Conservation (phyloP, 2,888 invertebrate species). For the Bombyx huttoni region DNA sequence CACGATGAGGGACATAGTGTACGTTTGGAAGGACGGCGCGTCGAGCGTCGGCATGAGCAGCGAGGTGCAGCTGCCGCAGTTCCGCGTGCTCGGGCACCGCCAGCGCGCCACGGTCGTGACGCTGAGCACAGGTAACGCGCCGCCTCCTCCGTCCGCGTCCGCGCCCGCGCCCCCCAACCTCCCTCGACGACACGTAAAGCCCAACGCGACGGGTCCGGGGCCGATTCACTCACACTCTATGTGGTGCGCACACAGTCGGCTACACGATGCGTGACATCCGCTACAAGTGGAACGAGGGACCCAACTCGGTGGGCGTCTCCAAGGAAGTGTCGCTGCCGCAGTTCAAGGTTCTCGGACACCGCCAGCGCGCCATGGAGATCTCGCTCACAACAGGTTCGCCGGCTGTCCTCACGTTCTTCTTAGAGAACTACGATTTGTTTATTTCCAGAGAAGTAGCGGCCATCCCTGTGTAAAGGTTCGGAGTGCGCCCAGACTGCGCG, state of each 20-base stretch:
- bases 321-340: slow-evolving; percentile 94
- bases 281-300: slow-evolving; percentile 94
- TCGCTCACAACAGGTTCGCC: slow-evolving; percentile 90
- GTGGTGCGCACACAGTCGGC: slow-evolving; percentile 79
- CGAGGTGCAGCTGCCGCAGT: slow-evolving; percentile 94
- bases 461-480: background rate
- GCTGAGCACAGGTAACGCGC: slow-evolving; percentile 87
- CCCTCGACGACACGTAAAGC: slow-evolving; percentile 16
- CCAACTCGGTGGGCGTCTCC: slow-evolving; percentile 92
- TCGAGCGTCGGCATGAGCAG: slow-evolving; percentile 91
- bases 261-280: slow-evolving; percentile 96
- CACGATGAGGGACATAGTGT: slow-evolving; percentile 91
- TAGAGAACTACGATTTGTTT: background rate
- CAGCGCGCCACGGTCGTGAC: slow-evolving; percentile 91
- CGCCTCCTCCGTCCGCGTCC: slow-evolving; percentile 4
- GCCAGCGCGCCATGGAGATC: slow-evolving; percentile 93
- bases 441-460: background rate
- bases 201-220: slow-evolving; percentile 26
- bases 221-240: slow-evolving; percentile 21
- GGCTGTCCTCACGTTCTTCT: background rate
- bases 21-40: slow-evolving; percentile 91
- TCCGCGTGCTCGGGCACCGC: slow-evolving; percentile 93
- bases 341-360: slow-evolving; percentile 95
- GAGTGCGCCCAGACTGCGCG: slow-evolving; percentile 13
- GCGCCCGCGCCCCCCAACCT: slow-evolving; percentile 8